Conservation (phyloP, 2,888 invertebrate genomes). For the Odontocolon sp. region DNA sequence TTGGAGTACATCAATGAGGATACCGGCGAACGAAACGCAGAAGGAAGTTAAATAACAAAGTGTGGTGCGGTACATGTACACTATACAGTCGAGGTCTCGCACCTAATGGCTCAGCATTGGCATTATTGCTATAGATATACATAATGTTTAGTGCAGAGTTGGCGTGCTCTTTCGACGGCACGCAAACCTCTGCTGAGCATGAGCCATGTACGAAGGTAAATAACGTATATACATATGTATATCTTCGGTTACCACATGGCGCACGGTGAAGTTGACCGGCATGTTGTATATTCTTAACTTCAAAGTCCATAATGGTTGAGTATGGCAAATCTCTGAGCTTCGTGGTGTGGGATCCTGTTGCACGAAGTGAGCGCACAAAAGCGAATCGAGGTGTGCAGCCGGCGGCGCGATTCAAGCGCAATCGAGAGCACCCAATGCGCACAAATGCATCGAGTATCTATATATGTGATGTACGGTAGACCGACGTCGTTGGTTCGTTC, state of each 20-base stretch:
- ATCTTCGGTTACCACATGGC: no score
- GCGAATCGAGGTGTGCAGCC: not conserved
- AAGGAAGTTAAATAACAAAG: conserved; percentile 33
- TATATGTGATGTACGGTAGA: no score
- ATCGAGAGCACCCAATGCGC: not conserved
- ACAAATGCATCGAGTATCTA: not conserved
- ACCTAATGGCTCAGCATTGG: conserved; percentile 47
- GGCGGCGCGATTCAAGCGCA: not conserved
- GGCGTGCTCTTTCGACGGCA: conserved; percentile 45
- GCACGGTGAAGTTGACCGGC: no score
- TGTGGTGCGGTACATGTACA: conserved; percentile 6
- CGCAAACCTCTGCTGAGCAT: conserved; percentile 61
- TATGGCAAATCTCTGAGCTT: no score
- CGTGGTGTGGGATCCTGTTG: no score
- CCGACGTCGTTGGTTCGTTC: no score
- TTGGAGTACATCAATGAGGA: conserved; percentile 41
- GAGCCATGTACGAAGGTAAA: no score
- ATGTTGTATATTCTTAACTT: not conserved
- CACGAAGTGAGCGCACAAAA: no score
- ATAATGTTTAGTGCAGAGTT: conserved; percentile 24
- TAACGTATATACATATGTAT: no score
- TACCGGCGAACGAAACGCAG: conserved; percentile 23
- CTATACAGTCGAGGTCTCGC: not conserved
- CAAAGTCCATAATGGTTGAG: not conserved
- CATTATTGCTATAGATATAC: conserved; percentile 44